Conservation (phyloP, 2,888 invertebrate genomes). For the Acheta domesticus region DNA sequence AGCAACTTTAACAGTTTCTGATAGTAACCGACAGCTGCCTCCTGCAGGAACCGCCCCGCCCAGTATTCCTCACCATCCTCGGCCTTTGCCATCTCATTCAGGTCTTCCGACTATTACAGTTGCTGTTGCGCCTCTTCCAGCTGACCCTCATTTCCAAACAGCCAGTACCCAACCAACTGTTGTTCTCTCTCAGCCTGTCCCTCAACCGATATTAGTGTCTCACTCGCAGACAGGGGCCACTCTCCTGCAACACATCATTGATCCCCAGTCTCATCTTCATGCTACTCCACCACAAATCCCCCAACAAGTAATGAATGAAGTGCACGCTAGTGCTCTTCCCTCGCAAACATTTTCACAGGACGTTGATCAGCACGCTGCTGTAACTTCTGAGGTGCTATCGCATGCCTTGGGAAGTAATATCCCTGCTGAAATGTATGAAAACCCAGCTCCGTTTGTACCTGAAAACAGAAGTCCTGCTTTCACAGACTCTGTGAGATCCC, state of each 20-base stretch:
- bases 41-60: not conserved
- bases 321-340: not conserved
- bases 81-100: not conserved
- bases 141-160: slow-evolving; percentile 24
- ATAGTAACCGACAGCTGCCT: not conserved
- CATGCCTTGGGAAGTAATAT: not conserved
- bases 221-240: slow-evolving; percentile 20
- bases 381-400: not conserved
- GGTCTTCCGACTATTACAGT: slow-evolving; percentile 4
- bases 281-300: not conserved
- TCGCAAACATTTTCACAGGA: not conserved
- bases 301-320: not conserved
- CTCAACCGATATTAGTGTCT: slow-evolving; percentile 24
- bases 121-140: slow-evolving; percentile 3
- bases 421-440: not conserved
- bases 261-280: not conserved
- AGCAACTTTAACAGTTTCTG: slow-evolving; percentile 4
- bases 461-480: too few species aligned
- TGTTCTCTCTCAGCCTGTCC: slow-evolving; percentile 18
- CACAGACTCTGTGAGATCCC: too few species aligned
- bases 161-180: not conserved
- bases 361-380: not conserved
- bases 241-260: slow-evolving; percentile 27
- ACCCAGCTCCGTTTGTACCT: too few species aligned
- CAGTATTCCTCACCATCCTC: not conserved